Base-by-base conservation (phyloP, 2,888 invertebrate species). In the Glyphotaelius pellucidus region DNA sequence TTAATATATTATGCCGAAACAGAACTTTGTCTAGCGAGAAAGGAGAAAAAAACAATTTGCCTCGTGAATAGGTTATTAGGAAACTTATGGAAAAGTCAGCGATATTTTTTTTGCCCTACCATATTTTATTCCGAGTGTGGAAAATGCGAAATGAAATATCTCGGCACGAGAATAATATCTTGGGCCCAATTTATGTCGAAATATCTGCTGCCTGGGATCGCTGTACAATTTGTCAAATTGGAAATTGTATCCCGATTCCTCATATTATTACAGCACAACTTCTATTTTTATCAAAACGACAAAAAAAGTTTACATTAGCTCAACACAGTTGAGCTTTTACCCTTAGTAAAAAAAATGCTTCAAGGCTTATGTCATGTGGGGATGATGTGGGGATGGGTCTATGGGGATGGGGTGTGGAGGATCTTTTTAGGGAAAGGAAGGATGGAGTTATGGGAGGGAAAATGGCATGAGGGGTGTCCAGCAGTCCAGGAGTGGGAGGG, bases 1-100 rank as follows among this genome's bases (percentile, higher is more conserved):
- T 88, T 91, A 91, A 91, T 91, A 91, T 86, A 91, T 91, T 91
- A 91, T 81, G 88, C 88, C 80, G 81, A 80, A 91, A 88, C 85
- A 80, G 79, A 91, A 42, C 80, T 91, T 91, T 80, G 67, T 67
- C 86, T 86, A 67, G 88, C 79, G 67, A 25, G 52, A 84, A 85
- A 79, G 47, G 90, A 84, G 38, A 67, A 88, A 86, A n/a, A 91
- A 67, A 87, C 86, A 80, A 88, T 91, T 91, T 83, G 89, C 83
- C 52, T 52, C 80, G 83, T 80, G 88, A 91, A 91, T 91, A 42
- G 88, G 88, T 88, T 88, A 88, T 88, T 88, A 88, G 88, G 88
- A 67, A 88, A 67, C 67, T 52, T 47, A 88, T 67, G 88, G 31
- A 47, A 31, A 67, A 88, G 67, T 67, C 67, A 35, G 88, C 52